A percentile compares a stretch with the other conserved stretches of the same genome.
Evolutionary conservation across 2,113 vertebrate species (phyloP).

Genomic region (Pluvianellus socialis): DNA sequence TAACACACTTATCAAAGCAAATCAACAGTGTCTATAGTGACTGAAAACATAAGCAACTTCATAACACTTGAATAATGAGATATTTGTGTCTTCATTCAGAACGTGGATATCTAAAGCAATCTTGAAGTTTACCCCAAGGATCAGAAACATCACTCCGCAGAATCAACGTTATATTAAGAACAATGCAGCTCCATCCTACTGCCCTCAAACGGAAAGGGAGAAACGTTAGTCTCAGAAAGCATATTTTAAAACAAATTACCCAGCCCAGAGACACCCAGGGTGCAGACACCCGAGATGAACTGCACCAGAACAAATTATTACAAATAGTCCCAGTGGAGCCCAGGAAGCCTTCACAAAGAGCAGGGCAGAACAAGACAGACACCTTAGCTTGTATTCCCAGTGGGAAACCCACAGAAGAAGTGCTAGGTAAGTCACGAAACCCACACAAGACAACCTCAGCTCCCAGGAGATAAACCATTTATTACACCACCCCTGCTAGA

Average conservation of each 20-base stretch:
- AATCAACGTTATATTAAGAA: background rate
- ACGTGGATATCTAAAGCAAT: background rate
- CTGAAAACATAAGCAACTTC: background rate
- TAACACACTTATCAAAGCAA: background rate
- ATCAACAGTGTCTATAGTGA: background rate
- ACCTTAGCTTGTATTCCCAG: background rate
- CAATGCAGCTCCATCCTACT: background rate
- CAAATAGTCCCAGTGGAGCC: background rate
- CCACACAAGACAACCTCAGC: background rate
- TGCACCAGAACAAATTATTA: background rate
- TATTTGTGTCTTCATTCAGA: background rate
- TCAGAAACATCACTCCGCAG: background rate
- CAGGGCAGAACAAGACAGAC: accelerated
- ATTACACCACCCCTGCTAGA: background rate
- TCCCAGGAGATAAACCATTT: background rate
- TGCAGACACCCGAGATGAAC: background rate
- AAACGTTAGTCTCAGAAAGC: background rate
- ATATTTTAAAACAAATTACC: background rate
- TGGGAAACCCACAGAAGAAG: background rate
- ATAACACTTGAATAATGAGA: background rate
- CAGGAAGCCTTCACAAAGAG: background rate
- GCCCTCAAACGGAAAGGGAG: background rate
- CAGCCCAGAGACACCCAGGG: background rate
- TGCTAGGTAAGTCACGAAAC: background rate
- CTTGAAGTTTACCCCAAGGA: background rate